Base-by-base conservation (phyloP, 2,797 vertebrate genomes). In the Pterois miles region DNA sequence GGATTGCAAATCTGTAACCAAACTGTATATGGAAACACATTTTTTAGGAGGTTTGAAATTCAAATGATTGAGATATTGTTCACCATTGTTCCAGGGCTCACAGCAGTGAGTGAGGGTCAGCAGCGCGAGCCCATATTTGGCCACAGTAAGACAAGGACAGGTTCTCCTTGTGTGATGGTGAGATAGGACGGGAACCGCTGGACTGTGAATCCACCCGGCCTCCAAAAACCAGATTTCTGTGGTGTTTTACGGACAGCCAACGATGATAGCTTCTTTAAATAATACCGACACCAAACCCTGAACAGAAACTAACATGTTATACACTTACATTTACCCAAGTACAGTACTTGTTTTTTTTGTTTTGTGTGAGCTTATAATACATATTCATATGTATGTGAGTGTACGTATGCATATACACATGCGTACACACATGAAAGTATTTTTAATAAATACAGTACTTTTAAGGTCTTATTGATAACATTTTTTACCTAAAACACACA, bases 41-140 rank as follows among this genome's bases (percentile, higher is more conserved):
- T 46, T 65, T 69, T 60, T 5, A 18, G 4, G 25, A 7, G 8
- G 38, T 70, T 71, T 77, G n/a, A 75, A 43, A 67, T 72, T 11
- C 7, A 62, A 38, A 67, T 50, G 34, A 56, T 48, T 65, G 22
- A 76, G 50, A 74, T 53, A 57, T 77, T 74, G 43, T 63, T 68
- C 33, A n/a, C n/a, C 13, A 25, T 65, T 69, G 59, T 56, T 82
- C 57, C 54, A 68, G 79, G 48, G 34, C 59, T 59, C 31, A 9
- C 40, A 59, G 70, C 54, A 74, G 46, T 36, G 6, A 34, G 54
- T 59, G 31, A 82, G 58, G 58, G 66, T 83, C 75, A 79, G 71
- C 78, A 76, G 71, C 43, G 2, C 14, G 23, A 57, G 7, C 71
- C 89, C 75, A 83, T 83, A 89, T 90, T 87, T 85, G 80, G 77